Evolutionary conservation across 2,113 vertebrate species (phyloP).

Genomic region (Dendropsophus ebraccatus): DNA sequence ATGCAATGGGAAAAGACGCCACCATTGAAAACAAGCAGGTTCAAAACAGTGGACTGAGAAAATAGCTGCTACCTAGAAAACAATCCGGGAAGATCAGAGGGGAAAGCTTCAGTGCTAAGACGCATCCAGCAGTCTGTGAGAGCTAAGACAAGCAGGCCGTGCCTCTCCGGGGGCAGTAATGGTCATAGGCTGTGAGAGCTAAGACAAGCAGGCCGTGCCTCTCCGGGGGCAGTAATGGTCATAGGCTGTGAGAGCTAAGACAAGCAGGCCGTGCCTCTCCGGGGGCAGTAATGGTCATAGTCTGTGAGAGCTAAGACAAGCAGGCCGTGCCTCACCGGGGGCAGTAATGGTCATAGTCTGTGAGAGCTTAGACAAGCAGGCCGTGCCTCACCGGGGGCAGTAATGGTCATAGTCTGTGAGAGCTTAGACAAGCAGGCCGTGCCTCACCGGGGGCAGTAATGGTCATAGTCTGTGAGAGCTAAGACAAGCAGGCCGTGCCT

Average conservation of each 20-base stretch:
- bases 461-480: constrained; percentile 29
- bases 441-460: constrained; percentile 24
- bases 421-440: too few relatives aligned
- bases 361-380: constrained; percentile 30
- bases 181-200: too few relatives aligned
- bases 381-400: constrained; percentile 12
- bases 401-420: too few relatives aligned
- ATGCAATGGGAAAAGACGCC: constrained; percentile 25
- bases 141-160: constrained; percentile 32
- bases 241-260: constrained; percentile 37
- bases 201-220: constrained; percentile 19
- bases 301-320: too few relatives aligned
- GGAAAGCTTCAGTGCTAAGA: constrained; percentile 1
- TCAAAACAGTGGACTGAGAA: constrained; percentile 30
- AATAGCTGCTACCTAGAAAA: constrained; percentile 51
- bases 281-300: too few relatives aligned
- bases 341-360: constrained; percentile 25
- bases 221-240: constrained; percentile 22
- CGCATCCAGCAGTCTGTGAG: constrained; percentile 36
- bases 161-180: constrained; percentile 1
- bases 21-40: constrained; percentile 49
- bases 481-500: constrained; percentile 23
- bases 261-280: constrained; percentile 17
- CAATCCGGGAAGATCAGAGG: constrained; percentile 30
- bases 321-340: constrained; percentile 14